Conservation (phyloP, 2,888 invertebrate species). For the Caenorhabditis virilis region DNA sequence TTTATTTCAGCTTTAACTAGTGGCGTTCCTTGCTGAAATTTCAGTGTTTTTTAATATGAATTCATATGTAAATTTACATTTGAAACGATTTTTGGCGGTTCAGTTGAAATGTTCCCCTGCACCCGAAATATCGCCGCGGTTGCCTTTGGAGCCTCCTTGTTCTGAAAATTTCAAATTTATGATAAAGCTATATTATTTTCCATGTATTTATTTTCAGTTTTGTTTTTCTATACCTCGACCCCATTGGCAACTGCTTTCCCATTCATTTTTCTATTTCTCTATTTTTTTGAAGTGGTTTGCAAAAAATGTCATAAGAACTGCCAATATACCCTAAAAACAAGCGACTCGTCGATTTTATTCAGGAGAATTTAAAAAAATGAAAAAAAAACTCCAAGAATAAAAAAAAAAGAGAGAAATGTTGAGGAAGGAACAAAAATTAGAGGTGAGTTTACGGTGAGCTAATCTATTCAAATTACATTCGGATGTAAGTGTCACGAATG, state of each 20-base stretch:
- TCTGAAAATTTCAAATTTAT: conserved; percentile 2
- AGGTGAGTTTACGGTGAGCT: conserved; percentile 13
- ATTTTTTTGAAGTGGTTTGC: background rate
- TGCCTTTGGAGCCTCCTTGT: conserved; percentile 38
- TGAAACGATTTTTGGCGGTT: background rate
- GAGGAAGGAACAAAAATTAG: background rate
- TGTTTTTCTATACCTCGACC: background rate
- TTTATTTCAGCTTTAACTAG: conserved; percentile 19
- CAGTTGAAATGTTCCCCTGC: too few relatives aligned
- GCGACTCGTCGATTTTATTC: too few relatives aligned
- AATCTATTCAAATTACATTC: conserved; percentile 45
- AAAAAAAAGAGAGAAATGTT: background rate
- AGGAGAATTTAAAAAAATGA: too few relatives aligned
- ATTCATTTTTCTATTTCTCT: conserved; percentile 5
- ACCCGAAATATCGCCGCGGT: conserved; percentile 48
- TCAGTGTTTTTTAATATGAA: background rate
- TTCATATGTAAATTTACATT: background rate
- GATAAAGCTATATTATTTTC: too few relatives aligned
- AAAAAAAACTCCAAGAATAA: background rate
- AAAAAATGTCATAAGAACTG: background rate
- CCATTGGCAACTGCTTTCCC: background rate
- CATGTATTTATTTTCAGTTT: conserved; percentile 1
- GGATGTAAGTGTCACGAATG: conserved; percentile 13
- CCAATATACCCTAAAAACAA: background rate
- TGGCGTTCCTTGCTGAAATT: conserved; percentile 25